Base-by-base conservation (phyloP, 1,140 invertebrate genomes). In the Sitobion miscanthi region DNA sequence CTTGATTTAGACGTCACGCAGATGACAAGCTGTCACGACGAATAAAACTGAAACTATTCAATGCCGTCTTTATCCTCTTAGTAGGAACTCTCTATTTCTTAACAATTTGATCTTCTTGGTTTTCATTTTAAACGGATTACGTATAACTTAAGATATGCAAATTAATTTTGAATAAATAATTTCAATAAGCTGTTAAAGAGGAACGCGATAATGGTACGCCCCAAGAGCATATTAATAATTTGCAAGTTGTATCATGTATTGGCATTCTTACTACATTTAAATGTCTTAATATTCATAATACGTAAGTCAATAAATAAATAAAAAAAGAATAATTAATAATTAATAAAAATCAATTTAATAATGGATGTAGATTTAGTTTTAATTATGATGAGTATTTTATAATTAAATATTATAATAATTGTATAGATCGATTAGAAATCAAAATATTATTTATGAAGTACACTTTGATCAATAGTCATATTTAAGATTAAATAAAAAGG, bases 161-260 rank as follows among this genome's bases (percentile, higher is more conserved):
- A 89, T 89, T 6, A 6, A 38, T 57, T 89, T 54, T 89, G 52
- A 89, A 89, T 89, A 89, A 89, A 89, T 89, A 89, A 89, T 57
- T 89, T 42, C 52, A 89, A 57, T 89, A 89, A 57, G 52, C 21
- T 89, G 88, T 57, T 42, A 89, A 42, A 42, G 49, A 38, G 4
- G 9, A 89, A 89, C 17, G 35, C 49, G 49, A 57, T 89, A 54
- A 89, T 20, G 11, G 25, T 89, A 9, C 52, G 21, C 38, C 38
- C 21, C 57, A 57, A 57, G 38, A 89, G 9, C 35, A 17, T 89
- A 0, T 42, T 89, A 89, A 57, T 89, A 89, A 89, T 52, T 89
- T 25, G 35, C 1, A 57, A 89, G n/a, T 57, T 54, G 1, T 23
- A 11, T 54, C 11, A 35, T 42, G 52, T 54, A 23, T 25, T 57